Percentiles rank a stretch among this genome's conserved stretches.
Conservation (phyloP, 2,113 vertebrate species). For the Engraulis encrasicolus region DNA sequence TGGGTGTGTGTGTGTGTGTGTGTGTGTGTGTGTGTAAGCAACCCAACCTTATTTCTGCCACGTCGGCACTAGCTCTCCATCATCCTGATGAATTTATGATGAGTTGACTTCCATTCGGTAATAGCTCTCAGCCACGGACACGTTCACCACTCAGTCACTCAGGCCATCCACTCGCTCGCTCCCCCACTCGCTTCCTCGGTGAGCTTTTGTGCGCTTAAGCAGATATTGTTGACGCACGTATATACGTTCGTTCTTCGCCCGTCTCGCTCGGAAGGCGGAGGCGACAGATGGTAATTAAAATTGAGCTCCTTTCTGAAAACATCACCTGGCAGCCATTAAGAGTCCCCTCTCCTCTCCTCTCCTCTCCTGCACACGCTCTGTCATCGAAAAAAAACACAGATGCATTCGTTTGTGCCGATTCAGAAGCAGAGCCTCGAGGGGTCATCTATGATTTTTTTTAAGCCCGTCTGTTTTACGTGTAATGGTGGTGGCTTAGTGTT, state of each 20-base stretch:
- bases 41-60: constrained; percentile 5
- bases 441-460: not conserved
- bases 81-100: not conserved
- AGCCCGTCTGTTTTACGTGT: not conserved
- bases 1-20: too few species aligned
- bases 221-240: constrained; percentile 12
- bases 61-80: constrained; percentile 3
- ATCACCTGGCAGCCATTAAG: not conserved
- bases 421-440: not conserved
- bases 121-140: not conserved
- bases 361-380: too few species aligned
- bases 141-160: constrained; percentile 2
- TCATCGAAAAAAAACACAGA: not conserved
- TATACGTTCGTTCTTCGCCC: not conserved
- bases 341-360: not conserved
- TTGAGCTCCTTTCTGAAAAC: not conserved
- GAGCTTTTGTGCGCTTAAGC: constrained; percentile 13
- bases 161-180: too few species aligned
- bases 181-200: too few species aligned
- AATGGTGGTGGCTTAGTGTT: not conserved
- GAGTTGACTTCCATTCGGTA: not conserved
- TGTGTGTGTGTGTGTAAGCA: not conserved
- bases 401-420: not conserved
- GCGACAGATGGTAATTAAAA: constrained; percentile 16
- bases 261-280: not conserved